phyloP scores from a whole-genome alignment of 2,888 invertebrate species.

The Leucophora obtusa region DNA sequence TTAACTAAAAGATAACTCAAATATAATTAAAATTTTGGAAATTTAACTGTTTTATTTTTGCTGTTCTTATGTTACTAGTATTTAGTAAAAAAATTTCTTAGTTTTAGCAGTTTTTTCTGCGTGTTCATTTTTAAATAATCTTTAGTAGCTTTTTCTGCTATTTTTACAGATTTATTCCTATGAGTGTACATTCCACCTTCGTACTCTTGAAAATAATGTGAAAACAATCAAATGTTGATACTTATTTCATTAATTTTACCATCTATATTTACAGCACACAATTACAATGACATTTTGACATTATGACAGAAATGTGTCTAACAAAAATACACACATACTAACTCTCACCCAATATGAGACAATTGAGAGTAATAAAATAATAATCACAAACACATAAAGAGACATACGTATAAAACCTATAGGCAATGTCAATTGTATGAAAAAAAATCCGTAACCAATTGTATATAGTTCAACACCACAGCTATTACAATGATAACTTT shows the following conservation, averaged over 20 bases:
- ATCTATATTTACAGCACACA: conserved; percentile 48
- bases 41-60: no score
- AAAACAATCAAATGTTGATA: conserved; percentile 41
- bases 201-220: not conserved
- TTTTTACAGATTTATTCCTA: no score
- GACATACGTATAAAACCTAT: not conserved
- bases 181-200: no score
- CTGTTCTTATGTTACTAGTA: no score
- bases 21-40: no score
- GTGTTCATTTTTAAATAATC: no score
- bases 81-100: no score
- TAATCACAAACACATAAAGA: conserved; percentile 19
- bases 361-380: conserved; percentile 39
- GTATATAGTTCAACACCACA: not conserved
- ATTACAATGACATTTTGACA: conserved; percentile 40
- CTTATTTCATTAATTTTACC: conserved; percentile 43
- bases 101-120: no score
- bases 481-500: conserved; percentile 29
- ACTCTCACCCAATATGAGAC: not conserved
- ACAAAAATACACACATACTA: not conserved
- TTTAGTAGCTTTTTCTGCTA: no score
- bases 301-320: conserved; percentile 35
- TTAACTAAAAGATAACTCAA: no score
- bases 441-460: conserved; percentile 8
- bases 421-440: not conserved